Conservation (phyloP, 2,888 invertebrate species). For the Ormyrus pomaceus region DNA sequence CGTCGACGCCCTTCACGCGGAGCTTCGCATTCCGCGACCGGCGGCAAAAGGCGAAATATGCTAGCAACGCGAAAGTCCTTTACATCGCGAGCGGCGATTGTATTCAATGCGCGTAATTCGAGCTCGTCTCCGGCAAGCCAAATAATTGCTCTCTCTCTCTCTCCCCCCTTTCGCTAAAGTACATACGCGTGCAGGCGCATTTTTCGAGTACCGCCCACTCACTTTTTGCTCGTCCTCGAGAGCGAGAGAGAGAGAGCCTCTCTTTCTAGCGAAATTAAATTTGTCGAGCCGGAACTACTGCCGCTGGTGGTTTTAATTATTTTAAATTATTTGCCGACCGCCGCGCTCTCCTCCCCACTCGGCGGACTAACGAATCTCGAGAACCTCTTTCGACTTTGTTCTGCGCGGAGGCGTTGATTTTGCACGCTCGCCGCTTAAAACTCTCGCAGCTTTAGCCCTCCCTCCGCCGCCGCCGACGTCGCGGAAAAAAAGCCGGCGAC, state of each 20-base stretch:
- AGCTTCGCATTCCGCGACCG: too few species aligned
- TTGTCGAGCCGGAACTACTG: slow-evolving; percentile 65
- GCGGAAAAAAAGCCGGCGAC: neutral
- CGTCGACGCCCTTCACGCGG: too few species aligned
- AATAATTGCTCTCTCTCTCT: slow-evolving; percentile 43
- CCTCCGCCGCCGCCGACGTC: neutral
- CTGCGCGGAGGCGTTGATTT: slow-evolving; percentile 15
- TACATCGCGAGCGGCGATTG: slow-evolving; percentile 28
- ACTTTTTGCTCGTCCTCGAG: neutral
- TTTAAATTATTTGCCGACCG: slow-evolving; percentile 65
- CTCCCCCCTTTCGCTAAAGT: neutral
- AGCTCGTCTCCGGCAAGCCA: slow-evolving; percentile 29
- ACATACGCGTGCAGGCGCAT: slow-evolving; percentile 11
- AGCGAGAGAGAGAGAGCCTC: neutral
- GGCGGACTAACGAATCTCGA: slow-evolving; percentile 31
- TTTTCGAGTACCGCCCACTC: slow-evolving; percentile 14
- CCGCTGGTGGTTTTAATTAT: slow-evolving; percentile 64
- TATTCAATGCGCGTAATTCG: slow-evolving; percentile 57
- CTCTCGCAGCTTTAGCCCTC: slow-evolving; percentile 26
- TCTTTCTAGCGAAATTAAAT: slow-evolving; percentile 65
- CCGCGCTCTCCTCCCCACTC: slow-evolving; percentile 33
- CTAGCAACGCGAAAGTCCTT: neutral
- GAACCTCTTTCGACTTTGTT: slow-evolving; percentile 17
- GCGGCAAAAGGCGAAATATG: neutral
- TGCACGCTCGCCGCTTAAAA: neutral